phyloP scores from a whole-genome alignment of 1,140 invertebrate species.

The Archivesica marissinica region DNA sequence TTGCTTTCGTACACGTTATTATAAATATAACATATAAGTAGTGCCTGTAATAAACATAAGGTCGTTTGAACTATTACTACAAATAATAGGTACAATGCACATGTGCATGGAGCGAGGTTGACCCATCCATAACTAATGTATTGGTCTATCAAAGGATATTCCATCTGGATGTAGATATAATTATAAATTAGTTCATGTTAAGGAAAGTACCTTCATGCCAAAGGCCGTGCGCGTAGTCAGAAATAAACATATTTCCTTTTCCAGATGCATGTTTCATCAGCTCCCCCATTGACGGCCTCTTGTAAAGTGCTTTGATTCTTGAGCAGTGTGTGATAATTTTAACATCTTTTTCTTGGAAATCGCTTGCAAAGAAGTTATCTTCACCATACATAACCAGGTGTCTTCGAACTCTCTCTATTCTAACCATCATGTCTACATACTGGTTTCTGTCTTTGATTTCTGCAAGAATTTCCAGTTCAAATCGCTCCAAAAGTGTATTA shows the following conservation, averaged over 20 bases:
- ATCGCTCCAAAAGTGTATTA: slow-evolving; percentile 20
- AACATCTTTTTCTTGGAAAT: slow-evolving; percentile 55
- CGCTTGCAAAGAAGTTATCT: slow-evolving; percentile 29
- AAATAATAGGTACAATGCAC: no score
- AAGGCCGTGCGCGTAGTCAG: not conserved
- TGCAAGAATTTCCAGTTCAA: slow-evolving; percentile 21
- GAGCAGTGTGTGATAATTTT: not conserved
- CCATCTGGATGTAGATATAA: no score
- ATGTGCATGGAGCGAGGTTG: no score
- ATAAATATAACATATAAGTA: no score
- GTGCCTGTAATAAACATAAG: no score
- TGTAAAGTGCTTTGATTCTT: not conserved
- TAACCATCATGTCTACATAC: slow-evolving; percentile 37
- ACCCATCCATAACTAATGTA: no score
- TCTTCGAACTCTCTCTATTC: slow-evolving; percentile 31
- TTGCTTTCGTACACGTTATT: no score
- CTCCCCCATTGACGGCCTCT: slow-evolving; percentile 20
- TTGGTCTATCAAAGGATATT: no score
- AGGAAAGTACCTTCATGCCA: slow-evolving; percentile 18
- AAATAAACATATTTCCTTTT: not conserved
- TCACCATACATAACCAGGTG: slow-evolving; percentile 44
- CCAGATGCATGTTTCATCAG: slow-evolving; percentile 2
- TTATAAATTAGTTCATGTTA: no score
- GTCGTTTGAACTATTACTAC: no score
- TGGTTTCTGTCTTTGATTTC: slow-evolving; percentile 16